phyloP scores from a whole-genome alignment of 2,888 invertebrate genomes.

The Xestia ashworthii region DNA sequence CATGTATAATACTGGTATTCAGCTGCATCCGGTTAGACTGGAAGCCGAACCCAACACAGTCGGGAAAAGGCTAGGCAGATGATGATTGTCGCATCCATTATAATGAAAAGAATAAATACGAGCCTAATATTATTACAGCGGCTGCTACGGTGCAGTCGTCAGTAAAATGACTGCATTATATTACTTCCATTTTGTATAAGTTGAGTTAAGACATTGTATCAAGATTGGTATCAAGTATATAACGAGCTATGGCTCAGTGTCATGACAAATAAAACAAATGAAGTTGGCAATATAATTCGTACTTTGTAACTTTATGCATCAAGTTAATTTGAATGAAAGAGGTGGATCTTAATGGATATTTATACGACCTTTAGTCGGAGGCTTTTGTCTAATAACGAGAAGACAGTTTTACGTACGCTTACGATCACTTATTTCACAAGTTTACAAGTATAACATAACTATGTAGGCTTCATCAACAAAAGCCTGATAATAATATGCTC shows the following conservation, averaged over 20 bases:
- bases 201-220: slow-evolving; percentile 5
- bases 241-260: slow-evolving; percentile 9
- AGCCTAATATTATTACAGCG: neutral
- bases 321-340: slow-evolving; percentile 15
- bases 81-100: slow-evolving; percentile 10
- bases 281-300: slow-evolving; percentile 10
- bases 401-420: slow-evolving; percentile 4
- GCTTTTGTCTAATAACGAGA: neutral
- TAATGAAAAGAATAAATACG: slow-evolving; percentile 10
- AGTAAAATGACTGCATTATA: neutral
- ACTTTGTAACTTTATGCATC: slow-evolving; percentile 47
- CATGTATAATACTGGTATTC: too few species aligned
- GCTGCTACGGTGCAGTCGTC: neutral
- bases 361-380: slow-evolving; percentile 1
- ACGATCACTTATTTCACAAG: neutral
- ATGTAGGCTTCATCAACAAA: slow-evolving; percentile 42
- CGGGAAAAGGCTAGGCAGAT: too few species aligned
- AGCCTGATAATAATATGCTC: slow-evolving; percentile 53
- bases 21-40: too few species aligned
- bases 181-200: neutral
- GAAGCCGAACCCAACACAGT: too few species aligned
- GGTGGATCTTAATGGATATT: neutral
- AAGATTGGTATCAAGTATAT: neutral
- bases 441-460: neutral
- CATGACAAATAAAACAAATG: slow-evolving; percentile 16